Conservation (phyloP, 1,140 invertebrate species). For the Nasonia giraulti region DNA sequence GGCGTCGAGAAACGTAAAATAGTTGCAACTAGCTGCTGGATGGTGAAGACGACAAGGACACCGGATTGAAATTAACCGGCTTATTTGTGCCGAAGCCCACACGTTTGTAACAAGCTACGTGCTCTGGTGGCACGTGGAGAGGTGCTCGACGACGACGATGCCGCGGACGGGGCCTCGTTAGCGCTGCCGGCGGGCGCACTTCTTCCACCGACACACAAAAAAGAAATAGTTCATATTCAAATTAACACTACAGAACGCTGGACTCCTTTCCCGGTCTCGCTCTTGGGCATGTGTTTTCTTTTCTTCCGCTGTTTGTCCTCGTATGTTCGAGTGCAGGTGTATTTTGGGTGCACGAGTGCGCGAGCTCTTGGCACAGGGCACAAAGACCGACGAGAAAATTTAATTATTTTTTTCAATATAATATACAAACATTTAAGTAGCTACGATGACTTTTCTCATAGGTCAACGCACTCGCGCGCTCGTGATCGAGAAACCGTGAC, state of each 20-base stretch:
- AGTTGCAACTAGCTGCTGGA: not conserved
- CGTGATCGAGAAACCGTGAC: conserved; percentile 46
- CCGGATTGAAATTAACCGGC: conserved; percentile 27
- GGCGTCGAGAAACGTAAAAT: not conserved
- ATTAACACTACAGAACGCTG: conserved; percentile 54
- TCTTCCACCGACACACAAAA: not conserved
- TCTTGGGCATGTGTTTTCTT: not conserved
- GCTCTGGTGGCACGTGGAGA: conserved; percentile 29
- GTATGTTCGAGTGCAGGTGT: conserved; percentile 3
- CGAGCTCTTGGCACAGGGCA: not conserved
- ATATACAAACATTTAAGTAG: too few species aligned
- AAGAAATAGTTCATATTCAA: conserved; percentile 48
- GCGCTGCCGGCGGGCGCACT: conserved; percentile 47
- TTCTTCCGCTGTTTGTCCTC: not conserved
- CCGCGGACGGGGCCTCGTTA: conserved; percentile 55
- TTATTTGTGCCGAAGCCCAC: conserved; percentile 23
- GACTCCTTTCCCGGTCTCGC: not conserved
- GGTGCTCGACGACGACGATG: conserved; percentile 11
- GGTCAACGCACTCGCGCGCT: too few species aligned
- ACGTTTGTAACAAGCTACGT: conserved; percentile 35
- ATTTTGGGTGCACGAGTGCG: not conserved
- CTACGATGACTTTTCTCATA: too few species aligned
- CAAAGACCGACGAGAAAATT: not conserved
- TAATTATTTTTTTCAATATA: too few species aligned
- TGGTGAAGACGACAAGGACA: not conserved